Evolutionary conservation across 2,888 invertebrate genomes (phyloP).

Genomic region (Ptychoptera contaminata): DNA sequence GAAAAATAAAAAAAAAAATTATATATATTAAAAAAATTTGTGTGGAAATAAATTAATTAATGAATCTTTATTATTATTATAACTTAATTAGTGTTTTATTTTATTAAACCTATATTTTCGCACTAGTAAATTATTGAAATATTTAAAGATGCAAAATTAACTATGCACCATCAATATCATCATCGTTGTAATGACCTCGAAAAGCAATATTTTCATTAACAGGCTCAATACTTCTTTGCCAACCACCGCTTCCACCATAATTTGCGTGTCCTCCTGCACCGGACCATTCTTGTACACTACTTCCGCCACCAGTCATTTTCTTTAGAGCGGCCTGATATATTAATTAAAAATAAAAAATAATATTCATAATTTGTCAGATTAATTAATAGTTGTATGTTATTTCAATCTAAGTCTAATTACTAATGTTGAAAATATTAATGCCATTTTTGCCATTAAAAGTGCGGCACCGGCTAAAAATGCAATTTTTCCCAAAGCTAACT

Average conservation of each 20-base stretch:
- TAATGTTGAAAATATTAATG: slow-evolving; percentile 41
- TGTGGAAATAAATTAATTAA: too few relatives aligned
- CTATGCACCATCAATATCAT: background rate
- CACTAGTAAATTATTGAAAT: too few relatives aligned
- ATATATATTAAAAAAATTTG: too few relatives aligned
- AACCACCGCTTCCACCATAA: slow-evolving; percentile 24
- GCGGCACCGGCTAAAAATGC: slow-evolving; percentile 51
- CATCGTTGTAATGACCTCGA: slow-evolving; percentile 14
- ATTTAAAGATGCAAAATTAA: too few relatives aligned
- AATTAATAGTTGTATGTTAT: background rate
- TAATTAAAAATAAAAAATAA: background rate
- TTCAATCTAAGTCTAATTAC: slow-evolving; percentile 19
- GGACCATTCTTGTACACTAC: slow-evolving; percentile 39
- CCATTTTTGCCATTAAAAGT: slow-evolving; percentile 47
- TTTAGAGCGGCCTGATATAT: slow-evolving; percentile 23
- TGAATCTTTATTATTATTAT: too few relatives aligned
- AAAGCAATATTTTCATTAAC: slow-evolving; percentile 25
- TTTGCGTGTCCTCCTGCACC: slow-evolving; percentile 16
- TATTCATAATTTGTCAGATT: background rate
- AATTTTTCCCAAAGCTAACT: slow-evolving; percentile 50
- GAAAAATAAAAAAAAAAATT: too few relatives aligned
- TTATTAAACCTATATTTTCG: too few relatives aligned
- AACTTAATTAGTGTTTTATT: too few relatives aligned
- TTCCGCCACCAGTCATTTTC: slow-evolving; percentile 35
- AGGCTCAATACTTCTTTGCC: slow-evolving; percentile 27